These are phyloP conservation scores for Drosophila mayaguana DNA, from an alignment of 2,888 invertebrate genomes.

Conservation along the genomic window DNA sequence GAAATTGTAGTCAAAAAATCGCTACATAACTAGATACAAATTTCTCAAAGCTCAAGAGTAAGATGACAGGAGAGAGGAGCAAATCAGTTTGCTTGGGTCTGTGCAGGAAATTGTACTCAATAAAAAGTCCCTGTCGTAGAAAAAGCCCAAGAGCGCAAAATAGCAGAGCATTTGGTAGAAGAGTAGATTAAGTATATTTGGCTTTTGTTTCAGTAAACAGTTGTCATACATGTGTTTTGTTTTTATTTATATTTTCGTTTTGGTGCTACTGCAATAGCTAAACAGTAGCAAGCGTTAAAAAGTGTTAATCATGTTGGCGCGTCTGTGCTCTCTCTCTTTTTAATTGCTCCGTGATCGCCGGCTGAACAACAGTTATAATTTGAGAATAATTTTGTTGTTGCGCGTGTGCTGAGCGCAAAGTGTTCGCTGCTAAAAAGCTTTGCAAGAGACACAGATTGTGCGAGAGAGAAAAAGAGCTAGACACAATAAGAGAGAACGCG, in stretches of 20 bases:
- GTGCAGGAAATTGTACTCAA: constrained; percentile 1
- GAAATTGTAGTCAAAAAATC: constrained; percentile 21
- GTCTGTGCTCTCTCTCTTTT: constrained; percentile 34
- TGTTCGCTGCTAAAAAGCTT: constrained; percentile 15
- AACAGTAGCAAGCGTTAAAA: constrained; percentile 43
- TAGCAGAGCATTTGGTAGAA: neutral
- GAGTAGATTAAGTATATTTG: neutral
- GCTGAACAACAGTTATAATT: constrained; percentile 75
- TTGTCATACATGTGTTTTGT: constrained; percentile 28
- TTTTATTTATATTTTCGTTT: constrained; percentile 17
- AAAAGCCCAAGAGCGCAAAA: neutral
- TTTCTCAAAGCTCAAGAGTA: neutral
- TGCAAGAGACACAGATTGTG: neutral
- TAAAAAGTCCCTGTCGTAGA: neutral
- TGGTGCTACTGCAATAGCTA: constrained; percentile 5
- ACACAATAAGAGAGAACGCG: neutral
- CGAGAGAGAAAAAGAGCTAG: constrained; percentile 13
- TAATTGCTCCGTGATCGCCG: constrained; percentile 72
- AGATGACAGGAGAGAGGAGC: constrained; percentile 2
- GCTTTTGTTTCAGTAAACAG: constrained; percentile 27
- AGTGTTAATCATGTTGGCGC: constrained; percentile 60
- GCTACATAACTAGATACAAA: constrained; percentile 9
- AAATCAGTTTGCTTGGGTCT: neutral
- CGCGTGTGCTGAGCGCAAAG: constrained; percentile 37
- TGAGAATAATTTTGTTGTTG: constrained; percentile 55